These are phyloP conservation scores for Papilio elwesi DNA, from an alignment of 2,888 invertebrate species.

Conservation along the genomic window DNA sequence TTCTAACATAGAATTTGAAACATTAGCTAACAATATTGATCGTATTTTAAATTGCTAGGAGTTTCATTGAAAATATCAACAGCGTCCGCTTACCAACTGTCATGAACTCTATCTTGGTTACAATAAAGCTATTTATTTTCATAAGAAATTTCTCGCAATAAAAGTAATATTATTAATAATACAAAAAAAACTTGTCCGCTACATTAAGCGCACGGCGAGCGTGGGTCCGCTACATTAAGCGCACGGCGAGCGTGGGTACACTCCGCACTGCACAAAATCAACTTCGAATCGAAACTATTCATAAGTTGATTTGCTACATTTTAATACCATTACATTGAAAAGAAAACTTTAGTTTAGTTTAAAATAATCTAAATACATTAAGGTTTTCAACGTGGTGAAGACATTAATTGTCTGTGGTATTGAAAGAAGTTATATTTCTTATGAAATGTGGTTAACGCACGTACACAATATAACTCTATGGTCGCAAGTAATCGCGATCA, in stretches of 20 bases:
- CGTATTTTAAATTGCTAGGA: too few relatives aligned
- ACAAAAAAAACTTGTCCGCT: constrained; percentile 3
- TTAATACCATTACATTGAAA: constrained; percentile 7
- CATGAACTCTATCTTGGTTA: background rate
- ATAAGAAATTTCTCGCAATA: background rate
- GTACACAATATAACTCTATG: background rate
- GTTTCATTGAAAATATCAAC: too few relatives aligned
- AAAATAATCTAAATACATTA: background rate
- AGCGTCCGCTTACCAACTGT: background rate
- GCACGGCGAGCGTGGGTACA: background rate
- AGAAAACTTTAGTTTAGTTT: constrained; percentile 3
- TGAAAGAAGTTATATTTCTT: background rate
- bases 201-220: constrained; percentile 1
- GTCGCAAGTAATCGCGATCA: background rate
- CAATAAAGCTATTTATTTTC: background rate
- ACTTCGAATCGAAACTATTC: constrained; percentile 14
- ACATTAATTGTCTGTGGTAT: constrained; percentile 3
- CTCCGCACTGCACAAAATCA: constrained; percentile 2
- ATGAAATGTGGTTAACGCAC: background rate
- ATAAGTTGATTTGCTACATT: constrained; percentile 19
- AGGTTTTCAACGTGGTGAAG: background rate
- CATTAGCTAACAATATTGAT: too few relatives aligned
- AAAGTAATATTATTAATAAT: constrained; percentile 5
- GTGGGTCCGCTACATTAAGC: constrained; percentile 6
- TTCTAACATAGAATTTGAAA: too few relatives aligned